Base-by-base conservation (phyloP, 1,140 invertebrate genomes). In the Adelges cooleyi region DNA sequence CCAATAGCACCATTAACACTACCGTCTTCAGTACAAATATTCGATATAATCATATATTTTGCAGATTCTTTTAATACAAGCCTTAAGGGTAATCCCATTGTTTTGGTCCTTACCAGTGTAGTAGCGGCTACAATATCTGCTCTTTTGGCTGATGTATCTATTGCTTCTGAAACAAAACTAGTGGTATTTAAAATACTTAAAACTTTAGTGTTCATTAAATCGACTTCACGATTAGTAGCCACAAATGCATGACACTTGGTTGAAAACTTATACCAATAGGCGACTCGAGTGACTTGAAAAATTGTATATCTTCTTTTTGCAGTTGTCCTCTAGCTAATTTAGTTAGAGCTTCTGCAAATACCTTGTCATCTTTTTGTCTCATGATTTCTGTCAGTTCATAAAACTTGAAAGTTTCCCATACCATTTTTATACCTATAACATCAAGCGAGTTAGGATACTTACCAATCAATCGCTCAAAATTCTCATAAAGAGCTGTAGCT, bases 1-100 rank as follows among this genome's bases (percentile, higher is more conserved):
- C 71, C 75, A 53, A 74, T 69, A 6, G 74, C 68, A 25, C 73
- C 74, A 69, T 76, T 75, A 1, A 67, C 70, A 65, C 75, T 68
- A 4, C 74, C 74, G 68, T 75, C 73, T 18, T 66, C 23, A 0
- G 74, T 71, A 65, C 74, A 70, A 11, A 75, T 74, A 66, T 75
- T 75, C 3, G 69, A 71, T n/a, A 71, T 72, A 18, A 76, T 71
- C 59, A 75, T 72, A 53, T 77, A 76, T 49, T 65, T 65, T 5
- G 46, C 46, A 4, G 42, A 15, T 36, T 33, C 20, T n/a, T 49
- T 65, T 11, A 65, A n/a, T 25, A 36, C 8, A 17, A 65, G 44
- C n/a, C 4, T 49, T 48, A 22, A 18, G 3, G 46, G 27, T 20
- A 65, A 36, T 3, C 59, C 27, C 27, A 36, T 33, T 9, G 59